Percentiles rank a stretch among this genome's conserved stretches.
These are phyloP conservation scores for Herpetotheres cachinnans DNA, from an alignment of 2,113 vertebrate genomes.

Conservation along the genomic window DNA sequence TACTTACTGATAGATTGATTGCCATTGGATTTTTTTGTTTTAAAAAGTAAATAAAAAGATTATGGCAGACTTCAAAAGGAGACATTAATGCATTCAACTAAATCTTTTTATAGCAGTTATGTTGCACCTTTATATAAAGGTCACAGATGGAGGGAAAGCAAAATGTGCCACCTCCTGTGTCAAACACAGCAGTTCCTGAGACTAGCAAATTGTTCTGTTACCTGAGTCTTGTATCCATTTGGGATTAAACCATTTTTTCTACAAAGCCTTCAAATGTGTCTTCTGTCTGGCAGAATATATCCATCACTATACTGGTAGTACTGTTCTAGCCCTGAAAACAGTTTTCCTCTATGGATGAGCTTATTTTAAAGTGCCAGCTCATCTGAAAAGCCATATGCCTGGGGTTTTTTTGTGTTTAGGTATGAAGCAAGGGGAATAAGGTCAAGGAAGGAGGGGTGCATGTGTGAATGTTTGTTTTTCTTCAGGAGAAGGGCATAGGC, in stretches of 20 bases:
- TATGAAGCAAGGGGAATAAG: background rate
- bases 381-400: conserved; percentile 48
- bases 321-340: conserved; percentile 56
- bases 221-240: conserved; percentile 23
- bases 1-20: conserved; percentile 22
- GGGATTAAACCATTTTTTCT: conserved; percentile 21
- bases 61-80: background rate
- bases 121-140: background rate
- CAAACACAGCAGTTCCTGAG: background rate
- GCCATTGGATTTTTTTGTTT: background rate
- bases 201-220: conserved; percentile 1
- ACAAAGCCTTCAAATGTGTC: conserved; percentile 30
- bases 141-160: conserved; percentile 5
- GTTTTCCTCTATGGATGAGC: conserved; percentile 21
- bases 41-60: conserved; percentile 29
- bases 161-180: background rate
- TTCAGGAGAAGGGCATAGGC: background rate
- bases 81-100: background rate
- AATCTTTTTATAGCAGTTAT: conserved; percentile 28
- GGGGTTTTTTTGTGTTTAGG: background rate
- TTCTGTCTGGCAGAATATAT: conserved; percentile 43
- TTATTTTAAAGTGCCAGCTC: conserved; percentile 56
- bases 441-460: background rate
- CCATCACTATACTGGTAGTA: background rate
- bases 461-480: background rate